Conservation (phyloP, 1,140 invertebrate species). For the Camponotus vicinus region DNA sequence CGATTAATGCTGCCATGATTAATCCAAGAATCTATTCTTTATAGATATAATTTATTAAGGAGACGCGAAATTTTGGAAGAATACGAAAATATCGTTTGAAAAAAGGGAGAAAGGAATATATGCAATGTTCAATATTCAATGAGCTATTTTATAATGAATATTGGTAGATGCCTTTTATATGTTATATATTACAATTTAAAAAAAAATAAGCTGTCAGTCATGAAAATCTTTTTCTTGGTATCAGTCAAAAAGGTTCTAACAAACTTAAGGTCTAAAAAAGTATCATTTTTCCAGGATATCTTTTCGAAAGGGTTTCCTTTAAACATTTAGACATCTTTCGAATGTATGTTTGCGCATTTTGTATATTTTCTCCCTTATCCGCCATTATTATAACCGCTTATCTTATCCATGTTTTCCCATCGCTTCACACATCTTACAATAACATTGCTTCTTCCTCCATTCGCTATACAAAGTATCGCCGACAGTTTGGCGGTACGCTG, state of each 20-base stretch:
- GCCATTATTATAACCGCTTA: neutral
- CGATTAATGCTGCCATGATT: neutral
- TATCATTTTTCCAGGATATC: too few species aligned
- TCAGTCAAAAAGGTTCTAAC: too few species aligned
- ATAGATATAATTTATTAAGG: neutral
- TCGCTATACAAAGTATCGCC: neutral
- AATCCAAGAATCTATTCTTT: neutral
- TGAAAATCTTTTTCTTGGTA: too few species aligned
- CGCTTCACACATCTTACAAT: neutral
- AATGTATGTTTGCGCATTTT: neutral
- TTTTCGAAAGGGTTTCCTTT: too few species aligned
- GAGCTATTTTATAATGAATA: too few species aligned
- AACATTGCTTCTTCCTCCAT: neutral
- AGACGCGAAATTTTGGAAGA: neutral
- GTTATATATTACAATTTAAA: too few species aligned
- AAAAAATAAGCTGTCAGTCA: too few species aligned
- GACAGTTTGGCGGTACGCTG: conserved; percentile 10
- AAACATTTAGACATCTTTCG: neutral
- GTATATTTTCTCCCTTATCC: neutral
- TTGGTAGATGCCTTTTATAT: too few species aligned
- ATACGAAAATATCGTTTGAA: neutral
- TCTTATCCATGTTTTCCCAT: neutral
- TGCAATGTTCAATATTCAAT: neutral
- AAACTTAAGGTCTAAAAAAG: too few species aligned
- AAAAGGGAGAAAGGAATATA: neutral